Evolutionary conservation across 2,888 invertebrate genomes (phyloP), one percentile per base, ranked within the genome.

Genomic region (Ceramica pisi): DNA sequence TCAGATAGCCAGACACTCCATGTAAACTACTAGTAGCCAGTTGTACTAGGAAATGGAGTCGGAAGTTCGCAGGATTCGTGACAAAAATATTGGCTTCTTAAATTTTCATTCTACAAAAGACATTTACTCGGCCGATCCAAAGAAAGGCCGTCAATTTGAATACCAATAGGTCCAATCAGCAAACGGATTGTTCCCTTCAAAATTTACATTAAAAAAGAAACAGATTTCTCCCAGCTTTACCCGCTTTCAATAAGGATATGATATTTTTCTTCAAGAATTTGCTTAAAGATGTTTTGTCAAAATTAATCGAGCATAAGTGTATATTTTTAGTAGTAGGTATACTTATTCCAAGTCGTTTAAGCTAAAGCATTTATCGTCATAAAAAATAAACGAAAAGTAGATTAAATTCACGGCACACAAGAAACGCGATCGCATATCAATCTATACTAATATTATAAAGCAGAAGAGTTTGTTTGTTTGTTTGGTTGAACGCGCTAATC

Each of bases 81-180:
- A 8, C 8, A 57, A 50, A 61, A 61, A 56, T 44, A 55, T 60
- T 23, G n/a, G 46, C 14, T 55, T 71, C 21, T 21, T 23, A 44
- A 66, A 50, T 56, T 19, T 59, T 41, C 21, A 19, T 51, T 53
- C 8, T 19, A 66, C 19, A 44, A 12, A 60, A 63, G 19, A 55
- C 14, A 57, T 59, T 59, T 66, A 12, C 51, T 41, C 16, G 19
- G 19, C 8, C 44, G 56, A 64, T 59, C 12, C 31, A 53, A 60
- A 62, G 53, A 75, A 64, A 64, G 48, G 23, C 44, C 23, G 56
- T 31, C 66, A 23, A 68, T 72, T 69, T 78, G 48, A 73, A 71
- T 78, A 62, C 64, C 64, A 81, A 74, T 68, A 69, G 55, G n/a
- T n/a, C 21, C 63, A 67, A 77, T 72, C 63, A 64, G 60, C 50